phyloP scores from a whole-genome alignment of 2,797 vertebrate genomes.

The Phrynocephalus forsythii region DNA sequence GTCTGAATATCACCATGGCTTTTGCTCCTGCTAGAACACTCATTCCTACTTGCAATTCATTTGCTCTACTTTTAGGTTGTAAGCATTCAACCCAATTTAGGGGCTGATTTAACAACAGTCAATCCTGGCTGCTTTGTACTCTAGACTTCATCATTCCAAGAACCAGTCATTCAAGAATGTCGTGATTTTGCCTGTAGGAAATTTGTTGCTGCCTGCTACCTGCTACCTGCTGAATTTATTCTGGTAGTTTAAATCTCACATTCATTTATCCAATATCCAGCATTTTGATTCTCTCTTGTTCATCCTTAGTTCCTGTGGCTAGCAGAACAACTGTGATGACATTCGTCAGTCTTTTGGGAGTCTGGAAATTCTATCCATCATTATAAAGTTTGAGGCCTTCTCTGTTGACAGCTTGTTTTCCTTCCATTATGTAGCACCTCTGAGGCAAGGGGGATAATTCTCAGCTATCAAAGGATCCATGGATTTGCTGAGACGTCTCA shows the following conservation, averaged over 20 bases:
- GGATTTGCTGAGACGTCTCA: conserved; percentile 5
- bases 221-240: conserved; percentile 5
- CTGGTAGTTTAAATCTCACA: conserved; percentile 2
- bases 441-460: not conserved
- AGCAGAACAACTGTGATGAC: not conserved
- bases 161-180: not conserved
- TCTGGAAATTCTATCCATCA: not conserved
- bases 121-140: conserved; percentile 4
- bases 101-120: not conserved
- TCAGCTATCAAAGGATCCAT: conserved; percentile 37
- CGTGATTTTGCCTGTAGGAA: not conserved
- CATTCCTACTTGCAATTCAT: not conserved
- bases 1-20: not conserved
- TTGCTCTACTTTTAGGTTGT: not conserved
- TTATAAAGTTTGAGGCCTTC: not conserved
- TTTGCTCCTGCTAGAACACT: not conserved
- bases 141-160: not conserved
- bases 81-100: conserved; percentile 12
- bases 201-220: not conserved
- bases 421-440: not conserved
- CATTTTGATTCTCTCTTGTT: not conserved
- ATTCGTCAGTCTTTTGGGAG: not conserved
- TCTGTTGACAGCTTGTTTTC: not conserved
- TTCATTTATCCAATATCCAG: not conserved
- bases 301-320: not conserved